A percentile compares a stretch with the other conserved stretches of the same genome.
These are phyloP conservation scores for Casuarius casuarius DNA, from an alignment of 2,113 vertebrate genomes.

Conservation along the genomic window DNA sequence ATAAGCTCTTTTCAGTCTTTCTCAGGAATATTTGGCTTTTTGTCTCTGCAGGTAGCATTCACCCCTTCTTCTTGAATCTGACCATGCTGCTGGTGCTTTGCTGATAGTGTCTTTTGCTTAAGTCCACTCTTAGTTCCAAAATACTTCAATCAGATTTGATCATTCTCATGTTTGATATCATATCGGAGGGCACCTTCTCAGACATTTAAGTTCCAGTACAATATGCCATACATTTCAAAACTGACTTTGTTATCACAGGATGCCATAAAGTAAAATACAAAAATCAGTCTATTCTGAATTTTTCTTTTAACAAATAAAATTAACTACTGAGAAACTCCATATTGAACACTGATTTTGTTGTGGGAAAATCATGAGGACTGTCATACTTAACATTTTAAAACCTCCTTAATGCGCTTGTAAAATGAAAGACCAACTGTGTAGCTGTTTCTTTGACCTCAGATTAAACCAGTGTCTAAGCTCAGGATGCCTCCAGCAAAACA, in stretches of 20 bases:
- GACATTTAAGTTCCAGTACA: background rate
- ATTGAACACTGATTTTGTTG: background rate
- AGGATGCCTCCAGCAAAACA: background rate
- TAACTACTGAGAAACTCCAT: background rate
- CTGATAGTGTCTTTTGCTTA: background rate
- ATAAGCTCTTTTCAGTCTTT: background rate
- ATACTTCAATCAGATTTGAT: background rate
- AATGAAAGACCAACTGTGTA: background rate
- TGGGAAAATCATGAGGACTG: background rate
- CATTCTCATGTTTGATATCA: background rate
- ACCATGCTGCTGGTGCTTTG: background rate
- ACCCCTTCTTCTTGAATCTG: background rate
- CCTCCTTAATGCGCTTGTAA: background rate
- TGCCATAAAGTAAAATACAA: background rate
- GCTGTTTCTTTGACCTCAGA: background rate
- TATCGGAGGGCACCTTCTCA: background rate
- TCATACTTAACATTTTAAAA: background rate
- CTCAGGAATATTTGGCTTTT: background rate
- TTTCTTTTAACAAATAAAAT: background rate
- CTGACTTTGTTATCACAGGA: background rate
- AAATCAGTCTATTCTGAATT: background rate
- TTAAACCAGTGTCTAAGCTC: background rate
- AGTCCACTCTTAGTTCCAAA: background rate
- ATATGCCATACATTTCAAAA: background rate
- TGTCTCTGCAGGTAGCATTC: background rate